Conservation (phyloP, 2,797 vertebrate species). For the Microctenopoma lineatum region DNA sequence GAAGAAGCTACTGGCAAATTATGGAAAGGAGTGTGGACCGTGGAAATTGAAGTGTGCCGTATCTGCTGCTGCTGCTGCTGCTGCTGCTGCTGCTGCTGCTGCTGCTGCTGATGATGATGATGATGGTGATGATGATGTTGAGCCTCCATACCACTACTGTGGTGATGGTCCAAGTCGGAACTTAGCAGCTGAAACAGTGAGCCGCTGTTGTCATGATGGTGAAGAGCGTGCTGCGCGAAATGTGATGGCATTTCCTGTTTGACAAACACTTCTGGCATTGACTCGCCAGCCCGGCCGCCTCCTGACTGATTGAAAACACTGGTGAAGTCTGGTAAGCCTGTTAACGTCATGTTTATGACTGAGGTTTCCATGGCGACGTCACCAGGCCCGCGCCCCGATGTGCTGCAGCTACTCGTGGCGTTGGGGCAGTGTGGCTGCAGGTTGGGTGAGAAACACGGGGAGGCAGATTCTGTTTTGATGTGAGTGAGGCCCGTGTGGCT, state of each 20-base stretch:
- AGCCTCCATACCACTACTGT: conserved; percentile 80
- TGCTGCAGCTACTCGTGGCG: conserved; percentile 54
- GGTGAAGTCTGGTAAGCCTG: conserved; percentile 94
- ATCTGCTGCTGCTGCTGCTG: conserved; percentile 78
- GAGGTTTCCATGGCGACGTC: conserved; percentile 64
- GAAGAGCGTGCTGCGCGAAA: conserved; percentile 83
- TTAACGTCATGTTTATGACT: conserved; percentile 72
- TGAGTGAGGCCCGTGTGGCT: conserved; percentile 76
- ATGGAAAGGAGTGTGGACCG: conserved; percentile 87
- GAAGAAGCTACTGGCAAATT: conserved; percentile 77
- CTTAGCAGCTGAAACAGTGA: conserved; percentile 96
- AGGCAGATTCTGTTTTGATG: conserved; percentile 90
- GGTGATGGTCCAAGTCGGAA: conserved; percentile 91
- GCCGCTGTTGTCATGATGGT: conserved; percentile 84
- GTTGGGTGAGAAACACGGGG: conserved; percentile 81
- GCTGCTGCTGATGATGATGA: conserved; percentile 76
- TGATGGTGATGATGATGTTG: conserved; percentile 80
- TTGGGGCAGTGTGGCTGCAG: conserved; percentile 87
- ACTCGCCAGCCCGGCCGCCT: conserved; percentile 39
- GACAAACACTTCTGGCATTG: conserved; percentile 86
- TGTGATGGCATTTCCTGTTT: conserved; percentile 94
- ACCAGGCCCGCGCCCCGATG: conserved; percentile 52
- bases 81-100: conserved; percentile 80
- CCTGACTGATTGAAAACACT: conserved; percentile 92
- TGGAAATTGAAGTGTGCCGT: conserved; percentile 85